phyloP scores from a whole-genome alignment of 30 jellyfish, hydroid and myxozoan genomes.

The Aurelia aurita complex sp. Pacific region DNA sequence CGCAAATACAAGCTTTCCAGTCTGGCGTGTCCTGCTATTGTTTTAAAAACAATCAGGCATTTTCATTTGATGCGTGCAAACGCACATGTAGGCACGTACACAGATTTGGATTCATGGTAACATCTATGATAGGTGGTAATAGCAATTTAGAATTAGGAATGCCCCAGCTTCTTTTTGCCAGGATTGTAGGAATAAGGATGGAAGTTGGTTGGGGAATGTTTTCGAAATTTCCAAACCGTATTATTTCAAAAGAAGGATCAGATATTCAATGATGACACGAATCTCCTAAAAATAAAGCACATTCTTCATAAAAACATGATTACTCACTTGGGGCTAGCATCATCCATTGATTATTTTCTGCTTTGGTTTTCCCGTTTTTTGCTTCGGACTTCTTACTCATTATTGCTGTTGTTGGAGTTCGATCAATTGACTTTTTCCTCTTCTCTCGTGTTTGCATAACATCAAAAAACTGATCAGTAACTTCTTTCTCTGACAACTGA shows the following conservation, averaged over 20 bases:
- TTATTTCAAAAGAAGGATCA: no score
- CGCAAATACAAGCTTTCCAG: no score
- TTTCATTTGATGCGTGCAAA: no score
- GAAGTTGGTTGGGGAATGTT: no score
- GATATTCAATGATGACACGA: background rate
- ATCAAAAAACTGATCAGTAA: background rate
- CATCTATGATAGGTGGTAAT: background rate
- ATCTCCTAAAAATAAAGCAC: background rate
- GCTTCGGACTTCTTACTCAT: constrained; percentile 40
- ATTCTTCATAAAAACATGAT: background rate
- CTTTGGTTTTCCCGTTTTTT: constrained; percentile 24
- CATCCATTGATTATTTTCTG: constrained; percentile 44
- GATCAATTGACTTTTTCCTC: background rate
- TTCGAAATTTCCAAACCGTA: no score
- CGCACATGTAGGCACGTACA: no score
- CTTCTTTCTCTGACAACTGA: no score
- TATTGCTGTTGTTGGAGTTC: background rate
- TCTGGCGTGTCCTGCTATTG: no score
- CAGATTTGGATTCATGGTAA: no score
- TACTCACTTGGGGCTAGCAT: constrained; percentile 72
- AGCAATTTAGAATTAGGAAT: background rate
- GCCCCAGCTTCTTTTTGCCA: no score
- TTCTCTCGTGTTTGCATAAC: constrained; percentile 55
- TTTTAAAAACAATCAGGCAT: no score
- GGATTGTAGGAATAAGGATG: background rate